phyloP scores from a whole-genome alignment of 1,140 invertebrate genomes.

The Drosophila sturtevanti region DNA sequence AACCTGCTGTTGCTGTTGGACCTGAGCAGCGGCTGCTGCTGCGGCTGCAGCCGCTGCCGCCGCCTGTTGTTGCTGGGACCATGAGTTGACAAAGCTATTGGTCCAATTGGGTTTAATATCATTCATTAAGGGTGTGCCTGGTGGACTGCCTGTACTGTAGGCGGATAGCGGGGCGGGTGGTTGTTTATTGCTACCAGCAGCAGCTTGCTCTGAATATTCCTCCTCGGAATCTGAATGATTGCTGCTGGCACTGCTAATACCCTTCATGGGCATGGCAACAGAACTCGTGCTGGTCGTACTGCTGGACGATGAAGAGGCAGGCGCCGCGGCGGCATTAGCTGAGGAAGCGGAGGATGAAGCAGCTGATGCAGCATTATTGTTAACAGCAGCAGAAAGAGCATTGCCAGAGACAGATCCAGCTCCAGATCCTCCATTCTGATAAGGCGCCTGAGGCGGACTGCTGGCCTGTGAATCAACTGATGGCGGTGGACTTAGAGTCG shows the following conservation, averaged over 20 bases:
- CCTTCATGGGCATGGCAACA: slow-evolving; percentile 67
- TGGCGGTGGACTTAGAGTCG: slow-evolving; percentile 94
- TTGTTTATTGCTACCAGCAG: slow-evolving; percentile 48
- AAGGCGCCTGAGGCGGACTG: slow-evolving; percentile 88
- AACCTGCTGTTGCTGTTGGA: slow-evolving; percentile 62
- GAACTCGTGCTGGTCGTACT: slow-evolving; percentile 82
- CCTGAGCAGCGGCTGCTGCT: slow-evolving; percentile 61
- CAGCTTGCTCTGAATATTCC: slow-evolving; percentile 84
- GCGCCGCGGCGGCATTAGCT: slow-evolving; percentile 10
- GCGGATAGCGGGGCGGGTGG: slow-evolving; percentile 45
- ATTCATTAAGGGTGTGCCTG: slow-evolving; percentile 85
- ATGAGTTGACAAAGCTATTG: slow-evolving; percentile 79
- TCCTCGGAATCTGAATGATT: slow-evolving; percentile 91
- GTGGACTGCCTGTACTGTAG: slow-evolving; percentile 84
- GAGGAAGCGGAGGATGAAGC: neutral
- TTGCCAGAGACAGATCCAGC: slow-evolving; percentile 1
- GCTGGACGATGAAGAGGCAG: slow-evolving; percentile 65
- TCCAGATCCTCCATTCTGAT: slow-evolving; percentile 49
- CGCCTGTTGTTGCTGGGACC: slow-evolving; percentile 80
- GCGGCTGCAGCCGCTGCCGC: slow-evolving; percentile 66
- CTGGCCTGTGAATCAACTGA: slow-evolving; percentile 94
- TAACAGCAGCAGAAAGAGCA: slow-evolving; percentile 20
- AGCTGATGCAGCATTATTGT: slow-evolving; percentile 20
- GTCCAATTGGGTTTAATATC: slow-evolving; percentile 77
- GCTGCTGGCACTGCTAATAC: slow-evolving; percentile 85